phyloP scores from a whole-genome alignment of 2,797 vertebrate species.

The Staurois parvus region DNA sequence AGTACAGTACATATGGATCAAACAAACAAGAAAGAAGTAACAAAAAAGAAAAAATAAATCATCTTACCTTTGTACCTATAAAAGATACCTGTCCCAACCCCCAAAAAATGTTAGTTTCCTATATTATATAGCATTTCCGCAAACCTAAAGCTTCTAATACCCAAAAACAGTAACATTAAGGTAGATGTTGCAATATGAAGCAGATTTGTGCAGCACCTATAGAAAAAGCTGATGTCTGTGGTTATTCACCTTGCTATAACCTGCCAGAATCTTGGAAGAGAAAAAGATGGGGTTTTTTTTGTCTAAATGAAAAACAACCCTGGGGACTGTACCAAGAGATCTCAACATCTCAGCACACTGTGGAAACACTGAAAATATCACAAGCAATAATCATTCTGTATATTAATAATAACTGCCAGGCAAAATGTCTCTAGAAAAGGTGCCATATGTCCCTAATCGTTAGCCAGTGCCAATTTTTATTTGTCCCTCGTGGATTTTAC shows the following conservation, averaged over 20 bases:
- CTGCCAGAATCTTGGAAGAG: conserved; percentile 4
- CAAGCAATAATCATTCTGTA: conserved; percentile 31
- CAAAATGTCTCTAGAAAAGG: neutral
- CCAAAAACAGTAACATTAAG: neutral
- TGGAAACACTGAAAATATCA: conserved; percentile 16
- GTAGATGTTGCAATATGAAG: neutral
- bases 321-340: conserved; percentile 5
- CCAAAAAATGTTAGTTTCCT: neutral
- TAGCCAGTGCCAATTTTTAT: neutral
- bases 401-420: neutral
- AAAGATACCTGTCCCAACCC: neutral
- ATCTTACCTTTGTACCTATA: neutral
- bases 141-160: neutral
- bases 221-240: neutral
- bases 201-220: neutral
- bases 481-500: neutral
- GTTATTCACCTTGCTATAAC: conserved; percentile 22
- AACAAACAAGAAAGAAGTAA: too few species aligned
- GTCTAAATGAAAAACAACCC: neutral
- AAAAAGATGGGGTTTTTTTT: conserved; percentile 8
- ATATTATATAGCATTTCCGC: neutral
- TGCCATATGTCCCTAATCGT: neutral
- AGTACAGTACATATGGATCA: too few species aligned
- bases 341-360: conserved; percentile 1
- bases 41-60: too few species aligned